Evolutionary conservation across 2,888 invertebrate genomes (phyloP), one percentile per base, ranked within the genome.

Genomic region (Euzetes globulus): DNA sequence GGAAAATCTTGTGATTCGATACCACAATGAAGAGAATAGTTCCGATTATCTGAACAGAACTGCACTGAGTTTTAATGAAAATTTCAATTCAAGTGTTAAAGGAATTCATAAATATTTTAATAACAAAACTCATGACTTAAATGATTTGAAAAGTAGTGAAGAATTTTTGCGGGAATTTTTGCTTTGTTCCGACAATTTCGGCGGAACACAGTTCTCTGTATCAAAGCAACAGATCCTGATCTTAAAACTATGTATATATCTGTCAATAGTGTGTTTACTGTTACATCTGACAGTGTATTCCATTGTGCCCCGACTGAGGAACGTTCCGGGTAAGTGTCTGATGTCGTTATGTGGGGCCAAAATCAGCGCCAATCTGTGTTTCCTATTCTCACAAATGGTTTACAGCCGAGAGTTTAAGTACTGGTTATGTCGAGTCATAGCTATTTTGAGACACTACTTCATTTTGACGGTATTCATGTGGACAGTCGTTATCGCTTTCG

Each of bases 281-380:
- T 29, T 77, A 6, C 77, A 78, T 13, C 45, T 78, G 2, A 50
- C 65, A 0, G 73, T 77, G 0, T 83, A 82, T 78, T 74, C 78
- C 6, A 50, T 79, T 4, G 75, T 81, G 4, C 80, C 81, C n/a
- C 80, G 81, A 73, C 77, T 81, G 74, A 79, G 82, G 60, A 84
- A 83, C 78, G 76, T 78, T 15, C 80, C 79, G 0, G 82, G 80
- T n/a, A 84, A 84, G 78, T 85, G 85, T 78, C 78, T 86, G 70
- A 83, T 85, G 27, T 84, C 84, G n/a, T 80, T 86, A 15, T 83
- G 84, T 71, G 78, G 83, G 29, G 81, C 85, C 0, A 81, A 86
- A 19, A 80, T 86, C 72, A 77, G 83, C 15, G 85, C 84, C 1
- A 85, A 85, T 77, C 86, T 84, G 80, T 81, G 82, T 77, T 85